phyloP scores from a whole-genome alignment of 2,113 vertebrate genomes.

The Donacobius atricapilla region DNA sequence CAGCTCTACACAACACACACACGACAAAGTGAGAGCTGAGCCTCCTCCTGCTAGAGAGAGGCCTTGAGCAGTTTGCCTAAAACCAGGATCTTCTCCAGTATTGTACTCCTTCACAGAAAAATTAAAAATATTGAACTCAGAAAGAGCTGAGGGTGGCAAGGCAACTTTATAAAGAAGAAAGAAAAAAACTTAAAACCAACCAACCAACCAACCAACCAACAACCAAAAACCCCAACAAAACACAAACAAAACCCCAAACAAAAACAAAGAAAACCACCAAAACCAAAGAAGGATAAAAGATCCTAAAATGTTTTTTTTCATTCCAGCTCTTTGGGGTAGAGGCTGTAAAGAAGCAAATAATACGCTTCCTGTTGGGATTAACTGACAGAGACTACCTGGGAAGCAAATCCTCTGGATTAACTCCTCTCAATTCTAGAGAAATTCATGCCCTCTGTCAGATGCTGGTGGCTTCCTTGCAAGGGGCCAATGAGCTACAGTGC shows the following conservation, averaged over 20 bases:
- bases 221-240: background rate
- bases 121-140: background rate
- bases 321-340: background rate
- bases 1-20: background rate
- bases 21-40: background rate
- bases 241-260: background rate
- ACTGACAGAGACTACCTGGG: background rate
- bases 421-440: background rate
- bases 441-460: background rate
- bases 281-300: background rate
- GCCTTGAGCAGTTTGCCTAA: background rate
- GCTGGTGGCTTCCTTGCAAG: background rate
- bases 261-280: background rate
- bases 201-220: background rate
- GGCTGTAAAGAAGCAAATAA: background rate
- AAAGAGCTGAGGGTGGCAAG: background rate
- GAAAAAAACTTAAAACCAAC: background rate
- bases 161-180: background rate
- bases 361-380: background rate
- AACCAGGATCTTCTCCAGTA: background rate
- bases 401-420: background rate
- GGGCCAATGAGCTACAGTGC: rapidly evolving
- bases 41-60: background rate
- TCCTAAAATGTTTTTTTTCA: background rate
- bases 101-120: background rate